Conservation (phyloP, 2,888 invertebrate genomes). For the Ochropleura plecta region DNA sequence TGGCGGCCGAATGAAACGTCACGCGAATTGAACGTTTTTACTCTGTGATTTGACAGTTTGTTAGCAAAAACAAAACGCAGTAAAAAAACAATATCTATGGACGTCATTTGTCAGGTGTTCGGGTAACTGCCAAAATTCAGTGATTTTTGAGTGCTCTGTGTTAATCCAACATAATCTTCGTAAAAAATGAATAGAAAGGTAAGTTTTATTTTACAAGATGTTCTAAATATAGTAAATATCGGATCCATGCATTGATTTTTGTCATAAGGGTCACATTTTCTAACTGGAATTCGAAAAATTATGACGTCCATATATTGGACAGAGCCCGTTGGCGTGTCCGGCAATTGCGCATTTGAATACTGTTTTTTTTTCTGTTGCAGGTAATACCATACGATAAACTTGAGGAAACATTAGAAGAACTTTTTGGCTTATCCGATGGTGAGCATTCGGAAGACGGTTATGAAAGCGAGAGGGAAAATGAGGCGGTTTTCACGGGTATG, state of each 20-base stretch:
- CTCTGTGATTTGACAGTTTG: slow-evolving; percentile 22
- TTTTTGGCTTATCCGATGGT: slow-evolving; percentile 41
- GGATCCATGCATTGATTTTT: slow-evolving; percentile 14
- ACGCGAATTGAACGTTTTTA: slow-evolving; percentile 12
- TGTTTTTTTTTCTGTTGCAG: slow-evolving; percentile 44
- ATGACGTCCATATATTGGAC: slow-evolving; percentile 51
- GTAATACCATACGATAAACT: slow-evolving; percentile 34
- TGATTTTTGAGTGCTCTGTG: slow-evolving; percentile 24
- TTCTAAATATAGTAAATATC: slow-evolving; percentile 45
- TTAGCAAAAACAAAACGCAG: slow-evolving; percentile 23
- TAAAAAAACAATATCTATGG: slow-evolving; percentile 21
- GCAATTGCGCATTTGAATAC: slow-evolving; percentile 27
- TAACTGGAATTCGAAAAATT: slow-evolving; percentile 30
- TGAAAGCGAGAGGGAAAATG: slow-evolving; percentile 46
- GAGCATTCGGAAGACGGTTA: slow-evolving; percentile 43
- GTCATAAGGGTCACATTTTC: slow-evolving; percentile 4
- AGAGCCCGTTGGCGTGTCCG: slow-evolving; percentile 40
- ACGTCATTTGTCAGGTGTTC: slow-evolving; percentile 16
- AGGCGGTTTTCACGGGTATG: slow-evolving; percentile 40
- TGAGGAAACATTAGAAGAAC: slow-evolving; percentile 42
- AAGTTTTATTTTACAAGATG: slow-evolving; percentile 49
- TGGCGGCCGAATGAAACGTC: slow-evolving; percentile 22
- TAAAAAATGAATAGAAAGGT: slow-evolving; percentile 50
- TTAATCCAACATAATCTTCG: slow-evolving; percentile 40
- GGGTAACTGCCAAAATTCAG: slow-evolving; percentile 12